Evolutionary conservation across 2,888 invertebrate species (phyloP).

Genomic region (Scaptomyza polygonia): DNA sequence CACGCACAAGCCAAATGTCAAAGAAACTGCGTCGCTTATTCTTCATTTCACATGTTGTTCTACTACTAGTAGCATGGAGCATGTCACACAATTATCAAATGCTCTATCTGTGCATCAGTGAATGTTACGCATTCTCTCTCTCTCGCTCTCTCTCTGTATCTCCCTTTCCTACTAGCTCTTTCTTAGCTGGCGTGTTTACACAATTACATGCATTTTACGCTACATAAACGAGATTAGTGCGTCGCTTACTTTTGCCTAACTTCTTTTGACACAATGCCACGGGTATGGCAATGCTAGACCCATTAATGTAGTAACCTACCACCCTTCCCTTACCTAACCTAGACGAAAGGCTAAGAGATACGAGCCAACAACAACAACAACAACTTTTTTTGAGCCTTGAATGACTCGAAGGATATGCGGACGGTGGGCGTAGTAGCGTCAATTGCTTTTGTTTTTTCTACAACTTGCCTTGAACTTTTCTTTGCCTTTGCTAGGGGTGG

Average conservation of each 20-base stretch:
- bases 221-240: slow-evolving; percentile 78
- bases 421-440: slow-evolving; percentile 28
- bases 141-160: too few species aligned
- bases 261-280: slow-evolving; percentile 62
- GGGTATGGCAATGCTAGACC: slow-evolving; percentile 37
- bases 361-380: slow-evolving; percentile 24
- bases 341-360: slow-evolving; percentile 54
- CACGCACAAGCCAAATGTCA: background rate
- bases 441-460: slow-evolving; percentile 65
- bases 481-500: slow-evolving; percentile 3
- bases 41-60: slow-evolving; percentile 39
- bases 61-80: slow-evolving; percentile 13
- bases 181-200: slow-evolving; percentile 72
- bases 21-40: slow-evolving; percentile 16
- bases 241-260: slow-evolving; percentile 63
- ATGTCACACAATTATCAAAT: slow-evolving; percentile 72
- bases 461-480: slow-evolving; percentile 67
- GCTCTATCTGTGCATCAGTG: slow-evolving; percentile 68
- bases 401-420: slow-evolving; percentile 41
- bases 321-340: slow-evolving; percentile 11
- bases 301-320: slow-evolving; percentile 34
- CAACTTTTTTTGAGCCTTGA: slow-evolving; percentile 54
- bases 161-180: too few species aligned
- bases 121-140: slow-evolving; percentile 5
- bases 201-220: slow-evolving; percentile 78